A percentile compares a stretch with the other conserved stretches of the same genome.
Conservation (phyloP, 2,113 vertebrate genomes). For the Hylia prasina region DNA sequence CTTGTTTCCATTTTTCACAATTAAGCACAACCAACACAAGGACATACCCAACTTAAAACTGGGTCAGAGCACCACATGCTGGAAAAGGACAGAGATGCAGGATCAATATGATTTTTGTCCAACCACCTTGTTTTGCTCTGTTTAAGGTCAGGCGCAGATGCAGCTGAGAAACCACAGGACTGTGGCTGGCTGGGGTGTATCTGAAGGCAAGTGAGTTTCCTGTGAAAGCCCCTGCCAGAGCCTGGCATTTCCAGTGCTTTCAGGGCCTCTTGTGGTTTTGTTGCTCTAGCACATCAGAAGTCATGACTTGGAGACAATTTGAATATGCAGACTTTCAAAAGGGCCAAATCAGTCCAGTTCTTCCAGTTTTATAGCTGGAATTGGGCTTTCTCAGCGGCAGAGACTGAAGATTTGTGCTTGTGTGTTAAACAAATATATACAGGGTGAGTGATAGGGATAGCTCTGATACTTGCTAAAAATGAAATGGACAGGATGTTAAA, state of each 20-base stretch:
- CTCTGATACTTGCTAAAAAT: neutral
- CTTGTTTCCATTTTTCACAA: accelerated
- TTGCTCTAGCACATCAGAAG: neutral
- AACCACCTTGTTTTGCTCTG: neutral
- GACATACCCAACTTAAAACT: neutral
- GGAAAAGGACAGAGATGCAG: neutral
- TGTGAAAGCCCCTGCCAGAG: neutral
- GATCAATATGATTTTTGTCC: neutral
- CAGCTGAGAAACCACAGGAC: neutral
- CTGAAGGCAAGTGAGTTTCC: neutral
- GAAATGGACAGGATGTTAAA: neutral
- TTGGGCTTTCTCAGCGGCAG: neutral
- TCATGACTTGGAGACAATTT: neutral
- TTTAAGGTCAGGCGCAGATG: neutral
- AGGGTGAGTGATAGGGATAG: neutral
- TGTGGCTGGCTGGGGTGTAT: neutral
- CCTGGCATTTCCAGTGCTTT: accelerated
- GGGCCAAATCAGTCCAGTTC: neutral
- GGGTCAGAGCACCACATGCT: neutral
- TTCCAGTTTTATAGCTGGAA: neutral
- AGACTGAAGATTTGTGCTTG: neutral
- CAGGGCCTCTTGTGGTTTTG: neutral
- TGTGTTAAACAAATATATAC: neutral
- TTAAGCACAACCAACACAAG: neutral
- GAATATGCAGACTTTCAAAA: neutral